phyloP scores from a whole-genome alignment of 2,797 vertebrate species.

The Urocyon cinereoargenteus region DNA sequence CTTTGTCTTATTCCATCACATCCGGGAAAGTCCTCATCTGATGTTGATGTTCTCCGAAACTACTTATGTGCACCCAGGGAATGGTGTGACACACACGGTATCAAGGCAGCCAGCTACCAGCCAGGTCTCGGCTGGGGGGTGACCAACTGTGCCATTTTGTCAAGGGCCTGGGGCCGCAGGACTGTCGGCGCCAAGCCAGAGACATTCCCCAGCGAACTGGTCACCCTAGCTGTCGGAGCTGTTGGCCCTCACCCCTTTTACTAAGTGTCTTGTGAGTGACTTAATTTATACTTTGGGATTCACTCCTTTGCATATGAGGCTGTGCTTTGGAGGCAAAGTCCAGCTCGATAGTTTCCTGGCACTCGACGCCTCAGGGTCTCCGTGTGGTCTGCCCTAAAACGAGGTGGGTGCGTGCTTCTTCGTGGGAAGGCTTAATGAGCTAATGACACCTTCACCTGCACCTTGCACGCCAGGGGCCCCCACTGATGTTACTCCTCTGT shows the following conservation, averaged over 20 bases:
- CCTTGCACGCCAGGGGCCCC: accelerated
- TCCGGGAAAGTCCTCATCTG: neutral
- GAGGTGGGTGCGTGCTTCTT: neutral
- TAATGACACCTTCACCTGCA: neutral
- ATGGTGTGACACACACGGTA: neutral
- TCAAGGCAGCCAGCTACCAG: neutral
- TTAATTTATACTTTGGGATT: neutral
- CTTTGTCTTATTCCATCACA: neutral
- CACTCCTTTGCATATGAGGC: neutral
- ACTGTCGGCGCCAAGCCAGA: neutral
- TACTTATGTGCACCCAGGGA: neutral
- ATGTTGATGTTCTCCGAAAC: neutral
- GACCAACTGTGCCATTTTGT: neutral
- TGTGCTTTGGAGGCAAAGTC: neutral
- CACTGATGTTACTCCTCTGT: neutral
- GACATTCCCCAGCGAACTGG: neutral
- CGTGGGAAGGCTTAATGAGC: neutral
- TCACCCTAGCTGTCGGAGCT: neutral
- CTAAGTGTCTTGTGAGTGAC: neutral
- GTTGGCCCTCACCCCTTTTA: neutral
- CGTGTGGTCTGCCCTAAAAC: neutral
- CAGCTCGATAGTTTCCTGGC: too few species aligned
- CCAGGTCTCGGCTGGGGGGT: neutral
- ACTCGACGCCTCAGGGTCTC: neutral
- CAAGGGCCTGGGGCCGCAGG: neutral